Evolutionary conservation across 2,888 invertebrate species (phyloP), one percentile per base, ranked within the genome.

Genomic region (Venusia cambrica): DNA sequence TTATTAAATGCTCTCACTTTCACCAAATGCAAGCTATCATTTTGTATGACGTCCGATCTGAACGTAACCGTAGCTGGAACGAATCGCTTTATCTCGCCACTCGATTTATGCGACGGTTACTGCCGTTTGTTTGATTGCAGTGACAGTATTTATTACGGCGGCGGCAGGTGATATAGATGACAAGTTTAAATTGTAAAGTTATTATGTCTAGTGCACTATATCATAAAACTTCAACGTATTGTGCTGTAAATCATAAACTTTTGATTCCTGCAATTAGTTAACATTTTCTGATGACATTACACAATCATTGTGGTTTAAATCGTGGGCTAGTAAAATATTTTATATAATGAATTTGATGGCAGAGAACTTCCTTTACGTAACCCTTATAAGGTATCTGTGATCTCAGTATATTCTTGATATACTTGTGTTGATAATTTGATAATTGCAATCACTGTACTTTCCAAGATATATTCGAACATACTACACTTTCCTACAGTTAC

Each of bases 1-100:
- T 73, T 62, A 60, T 73, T 70, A 70, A 64, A 70, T 68, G 68
- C 70, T 75, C 59, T 73, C 71, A 78, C 83, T 84, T 81, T 83
- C 80, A 73, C 79, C 62, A 50, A 60, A 62, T 61, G 51, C 51
- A 8, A 28, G 57, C 41, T 45, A 54, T 57, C 57, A 55, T 51
- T 42, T 48, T 38, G 45, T 48, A 54, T 54, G 36, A 54, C 54
- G 47, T 45, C 40, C 24, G 24, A 33, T 12, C 20, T 30, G 32
- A 43, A 45, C 47, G 35, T 36, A 40, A 35, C 27, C 37, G 30
- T 30, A 14, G 30, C 38, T 18, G 24, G 30, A 35, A 35, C 45
- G 9, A 36, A 45, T 45, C 31, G 31, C 31, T 45, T 32, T 40
- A 34, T 38, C 38, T 42, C 28, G 33, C 37, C 34, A 31, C 28